Conservation (phyloP, 2,797 vertebrate genomes). For the Chrysocyon brachyurus region DNA sequence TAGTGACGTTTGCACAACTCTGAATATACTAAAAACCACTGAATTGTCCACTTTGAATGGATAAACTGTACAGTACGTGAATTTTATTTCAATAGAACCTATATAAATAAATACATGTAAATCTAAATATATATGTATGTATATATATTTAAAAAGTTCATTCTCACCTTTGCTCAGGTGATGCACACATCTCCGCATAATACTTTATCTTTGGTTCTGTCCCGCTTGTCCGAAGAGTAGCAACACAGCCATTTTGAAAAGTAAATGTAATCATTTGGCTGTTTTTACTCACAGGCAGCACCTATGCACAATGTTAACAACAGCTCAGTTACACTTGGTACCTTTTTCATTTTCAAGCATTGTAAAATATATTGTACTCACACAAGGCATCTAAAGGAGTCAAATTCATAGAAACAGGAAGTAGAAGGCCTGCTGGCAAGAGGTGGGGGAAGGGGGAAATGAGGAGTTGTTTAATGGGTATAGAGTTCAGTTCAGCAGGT, state of each 20-base stretch:
- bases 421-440: not conserved
- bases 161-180: constrained; percentile 93
- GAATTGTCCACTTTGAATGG: not conserved
- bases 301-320: constrained; percentile 86
- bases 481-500: not conserved
- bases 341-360: constrained; percentile 3
- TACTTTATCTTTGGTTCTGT: constrained; percentile 99
- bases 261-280: constrained; percentile 98
- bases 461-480: not conserved
- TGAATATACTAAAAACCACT: not conserved
- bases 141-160: not conserved
- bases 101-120: not conserved
- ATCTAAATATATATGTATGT: not conserved
- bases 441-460: not conserved
- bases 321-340: not conserved
- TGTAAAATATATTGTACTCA: constrained; percentile 7
- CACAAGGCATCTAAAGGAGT: not conserved
- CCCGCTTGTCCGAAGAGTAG: constrained; percentile 96
- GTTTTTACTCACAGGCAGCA: constrained; percentile 93
- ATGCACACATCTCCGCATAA: constrained; percentile 95
- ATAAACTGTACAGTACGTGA: not conserved
- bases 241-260: constrained; percentile 95
- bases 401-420: constrained; percentile 53
- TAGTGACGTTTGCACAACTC: not conserved
- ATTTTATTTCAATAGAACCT: not conserved